These are phyloP conservation scores for Columba janthina DNA, from an alignment of 2,113 vertebrate genomes.

Conservation along the genomic window DNA sequence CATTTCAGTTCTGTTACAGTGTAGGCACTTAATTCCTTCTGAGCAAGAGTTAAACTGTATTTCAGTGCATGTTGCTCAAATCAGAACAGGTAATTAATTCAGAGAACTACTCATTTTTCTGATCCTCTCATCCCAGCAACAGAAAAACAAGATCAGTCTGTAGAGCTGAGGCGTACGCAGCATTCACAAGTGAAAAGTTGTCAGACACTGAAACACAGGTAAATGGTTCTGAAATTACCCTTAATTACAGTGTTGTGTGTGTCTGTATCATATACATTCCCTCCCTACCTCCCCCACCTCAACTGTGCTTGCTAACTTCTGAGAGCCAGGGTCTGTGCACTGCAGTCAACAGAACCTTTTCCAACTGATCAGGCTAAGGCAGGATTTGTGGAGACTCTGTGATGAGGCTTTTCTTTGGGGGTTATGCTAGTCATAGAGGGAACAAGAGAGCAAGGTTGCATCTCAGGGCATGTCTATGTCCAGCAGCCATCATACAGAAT, in stretches of 20 bases:
- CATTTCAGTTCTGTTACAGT: background rate
- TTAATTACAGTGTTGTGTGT: slow-evolving; percentile 49
- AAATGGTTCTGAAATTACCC: slow-evolving; percentile 55
- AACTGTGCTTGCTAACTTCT: slow-evolving; percentile 9
- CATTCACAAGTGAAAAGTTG: slow-evolving; percentile 41
- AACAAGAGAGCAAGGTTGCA: background rate
- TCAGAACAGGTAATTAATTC: slow-evolving; percentile 35
- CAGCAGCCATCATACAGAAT: background rate
- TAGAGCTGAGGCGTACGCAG: background rate
- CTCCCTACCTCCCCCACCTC: slow-evolving; percentile 40
- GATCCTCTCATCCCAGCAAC: slow-evolving; percentile 19
- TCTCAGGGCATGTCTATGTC: background rate
- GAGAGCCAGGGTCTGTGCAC: background rate
- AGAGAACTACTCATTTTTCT: slow-evolving; percentile 16
- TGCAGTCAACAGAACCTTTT: background rate
- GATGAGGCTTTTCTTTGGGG: background rate
- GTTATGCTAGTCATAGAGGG: background rate
- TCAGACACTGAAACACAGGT: slow-evolving; percentile 53
- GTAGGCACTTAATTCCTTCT: background rate
- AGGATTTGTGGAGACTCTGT: background rate
- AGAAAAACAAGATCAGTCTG: slow-evolving; percentile 18
- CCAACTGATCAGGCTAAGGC: background rate
- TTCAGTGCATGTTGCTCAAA: background rate
- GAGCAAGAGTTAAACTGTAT: slow-evolving; percentile 34
- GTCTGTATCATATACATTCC: slow-evolving; percentile 29